These are phyloP conservation scores for Macrotrachela quadricornifera DNA, from an alignment of 1,140 invertebrate species.

Conservation along the genomic window DNA sequence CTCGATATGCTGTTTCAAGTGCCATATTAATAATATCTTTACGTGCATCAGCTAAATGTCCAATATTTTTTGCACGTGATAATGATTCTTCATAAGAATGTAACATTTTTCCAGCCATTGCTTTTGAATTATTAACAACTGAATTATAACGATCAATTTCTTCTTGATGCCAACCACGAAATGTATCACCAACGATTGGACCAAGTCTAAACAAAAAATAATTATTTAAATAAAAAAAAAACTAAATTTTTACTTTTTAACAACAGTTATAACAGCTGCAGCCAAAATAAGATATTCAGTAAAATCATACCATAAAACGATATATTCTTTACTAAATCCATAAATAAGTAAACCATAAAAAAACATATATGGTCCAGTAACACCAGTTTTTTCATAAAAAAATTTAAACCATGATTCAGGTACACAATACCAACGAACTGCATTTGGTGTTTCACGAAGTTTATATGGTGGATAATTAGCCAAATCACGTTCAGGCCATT, in stretches of 20 bases:
- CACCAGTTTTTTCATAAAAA: slow-evolving; percentile 79
- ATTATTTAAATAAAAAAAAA: no score
- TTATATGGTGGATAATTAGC: slow-evolving; percentile 46
- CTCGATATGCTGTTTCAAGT: slow-evolving; percentile 65
- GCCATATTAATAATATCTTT: slow-evolving; percentile 66
- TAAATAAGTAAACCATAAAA: slow-evolving; percentile 53
- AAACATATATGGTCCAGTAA: slow-evolving; percentile 63
- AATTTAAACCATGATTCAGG: slow-evolving; percentile 82
- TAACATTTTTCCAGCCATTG: no score
- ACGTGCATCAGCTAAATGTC: not conserved
- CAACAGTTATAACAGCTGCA: slow-evolving; percentile 2
- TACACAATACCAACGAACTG: slow-evolving; percentile 52
- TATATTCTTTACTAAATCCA: slow-evolving; percentile 62
- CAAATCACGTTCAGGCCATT: slow-evolving; percentile 35
- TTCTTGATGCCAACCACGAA: no score
- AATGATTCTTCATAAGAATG: no score
- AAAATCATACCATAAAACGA: slow-evolving; percentile 41
- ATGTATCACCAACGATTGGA: no score
- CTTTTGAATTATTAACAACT: no score
- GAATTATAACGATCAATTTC: no score
- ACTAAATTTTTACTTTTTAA: not conserved
- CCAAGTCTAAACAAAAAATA: no score
- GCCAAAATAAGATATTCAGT: slow-evolving; percentile 6
- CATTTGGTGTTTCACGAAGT: slow-evolving; percentile 41
- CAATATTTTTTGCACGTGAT: not conserved